phyloP scores from a whole-genome alignment of 2,888 invertebrate genomes.

The Bembecia ichneumoniformis region DNA sequence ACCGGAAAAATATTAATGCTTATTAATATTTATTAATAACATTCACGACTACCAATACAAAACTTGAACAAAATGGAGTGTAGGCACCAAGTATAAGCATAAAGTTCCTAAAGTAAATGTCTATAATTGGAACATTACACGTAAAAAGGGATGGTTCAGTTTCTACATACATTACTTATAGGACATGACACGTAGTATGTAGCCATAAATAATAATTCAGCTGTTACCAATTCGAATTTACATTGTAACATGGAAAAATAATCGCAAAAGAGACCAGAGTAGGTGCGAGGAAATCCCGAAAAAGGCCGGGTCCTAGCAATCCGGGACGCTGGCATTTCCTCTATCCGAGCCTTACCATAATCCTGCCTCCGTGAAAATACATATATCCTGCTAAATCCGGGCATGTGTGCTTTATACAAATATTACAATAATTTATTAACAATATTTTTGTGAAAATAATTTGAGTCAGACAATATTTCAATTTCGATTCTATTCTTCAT shows the following conservation, averaged over 20 bases:
- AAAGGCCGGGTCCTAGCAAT: slow-evolving; percentile 43
- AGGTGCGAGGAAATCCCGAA: slow-evolving; percentile 41
- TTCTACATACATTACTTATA: no score
- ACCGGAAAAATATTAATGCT: no score
- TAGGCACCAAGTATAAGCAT: no score
- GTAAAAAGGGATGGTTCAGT: no score
- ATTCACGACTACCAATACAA: no score
- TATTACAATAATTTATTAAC: neutral
- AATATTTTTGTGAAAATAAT: neutral
- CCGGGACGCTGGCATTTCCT: slow-evolving; percentile 40
- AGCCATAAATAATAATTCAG: neutral
- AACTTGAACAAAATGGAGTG: no score
- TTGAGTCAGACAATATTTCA: neutral
- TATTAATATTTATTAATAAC: no score
- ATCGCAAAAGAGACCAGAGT: slow-evolving; percentile 3
- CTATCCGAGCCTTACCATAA: slow-evolving; percentile 45
- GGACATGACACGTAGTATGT: no score
- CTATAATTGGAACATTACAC: no score
- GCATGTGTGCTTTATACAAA: neutral
- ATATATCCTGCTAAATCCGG: slow-evolving; percentile 12
- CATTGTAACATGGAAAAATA: neutral
- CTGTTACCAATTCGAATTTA: neutral
- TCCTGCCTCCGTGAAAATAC: slow-evolving; percentile 30
- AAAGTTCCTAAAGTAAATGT: no score
- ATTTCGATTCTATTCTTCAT: no score